These are phyloP conservation scores for Eupithecia subfuscata DNA, from an alignment of 2,888 invertebrate genomes.

Conservation along the genomic window DNA sequence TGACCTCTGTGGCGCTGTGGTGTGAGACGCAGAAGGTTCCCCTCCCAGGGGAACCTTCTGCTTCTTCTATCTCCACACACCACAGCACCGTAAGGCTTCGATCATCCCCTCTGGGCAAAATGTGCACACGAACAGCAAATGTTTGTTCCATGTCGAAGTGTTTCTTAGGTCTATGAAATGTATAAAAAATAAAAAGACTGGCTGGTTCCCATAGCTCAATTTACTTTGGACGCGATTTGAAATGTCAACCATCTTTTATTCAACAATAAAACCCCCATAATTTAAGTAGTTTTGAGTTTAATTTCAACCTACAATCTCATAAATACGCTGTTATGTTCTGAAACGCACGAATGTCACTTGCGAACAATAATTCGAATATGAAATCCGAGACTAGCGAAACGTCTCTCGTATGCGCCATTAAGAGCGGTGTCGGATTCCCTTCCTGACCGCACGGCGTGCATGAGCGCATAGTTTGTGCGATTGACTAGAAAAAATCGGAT, in stretches of 20 bases:
- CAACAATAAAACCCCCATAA: background rate
- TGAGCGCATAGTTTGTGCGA: constrained; percentile 19
- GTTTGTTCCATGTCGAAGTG: background rate
- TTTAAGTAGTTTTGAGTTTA: background rate
- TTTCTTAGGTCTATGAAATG: background rate
- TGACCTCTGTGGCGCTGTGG: background rate
- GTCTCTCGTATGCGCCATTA: constrained; percentile 60
- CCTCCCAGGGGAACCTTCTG: no score
- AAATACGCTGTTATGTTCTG: background rate
- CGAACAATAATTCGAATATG: constrained; percentile 15
- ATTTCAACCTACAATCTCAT: background rate
- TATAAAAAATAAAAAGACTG: background rate
- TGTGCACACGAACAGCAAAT: background rate
- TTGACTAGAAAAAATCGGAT: constrained; percentile 3
- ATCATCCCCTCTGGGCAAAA: background rate
- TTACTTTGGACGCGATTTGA: background rate
- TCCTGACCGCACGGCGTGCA: constrained; percentile 54
- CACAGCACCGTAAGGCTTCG: background rate
- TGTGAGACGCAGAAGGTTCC: no score
- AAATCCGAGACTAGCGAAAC: constrained; percentile 26
- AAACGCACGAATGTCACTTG: background rate
- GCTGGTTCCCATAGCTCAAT: background rate
- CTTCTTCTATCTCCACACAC: no score
- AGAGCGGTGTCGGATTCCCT: constrained; percentile 68
- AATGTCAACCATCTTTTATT: background rate